Evolutionary conservation across 2,797 vertebrate species (phyloP).

Genomic region (Sciaenops ocellatus): DNA sequence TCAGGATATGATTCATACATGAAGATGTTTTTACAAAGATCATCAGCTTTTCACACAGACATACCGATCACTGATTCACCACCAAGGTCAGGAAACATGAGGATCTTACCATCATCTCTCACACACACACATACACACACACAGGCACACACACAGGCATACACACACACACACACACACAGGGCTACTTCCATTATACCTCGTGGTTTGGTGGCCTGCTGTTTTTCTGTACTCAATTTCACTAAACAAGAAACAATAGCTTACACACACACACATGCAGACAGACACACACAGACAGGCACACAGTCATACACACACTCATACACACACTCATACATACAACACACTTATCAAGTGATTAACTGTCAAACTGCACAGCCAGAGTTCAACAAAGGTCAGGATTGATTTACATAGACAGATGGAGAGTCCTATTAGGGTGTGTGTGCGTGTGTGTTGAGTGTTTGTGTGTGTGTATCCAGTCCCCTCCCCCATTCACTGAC

Average conservation of each 20-base stretch:
- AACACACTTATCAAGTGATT: slow-evolving; percentile 80
- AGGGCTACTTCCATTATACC: slow-evolving; percentile 1
- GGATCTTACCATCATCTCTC: background rate
- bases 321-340: slow-evolving; percentile 24
- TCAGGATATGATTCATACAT: background rate
- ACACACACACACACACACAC: background rate
- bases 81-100: slow-evolving; percentile 5
- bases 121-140: background rate
- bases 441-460: slow-evolving; percentile 33
- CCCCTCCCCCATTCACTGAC: slow-evolving; percentile 21
- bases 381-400: slow-evolving; percentile 80
- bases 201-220: slow-evolving; percentile 48
- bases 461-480: slow-evolving; percentile 15
- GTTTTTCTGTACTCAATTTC: slow-evolving; percentile 54
- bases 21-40: background rate
- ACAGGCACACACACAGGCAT: background rate
- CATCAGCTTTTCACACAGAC: background rate
- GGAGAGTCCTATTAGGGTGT: slow-evolving; percentile 72
- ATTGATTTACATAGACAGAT: slow-evolving; percentile 84
- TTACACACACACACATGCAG: slow-evolving; percentile 11
- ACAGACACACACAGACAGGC: slow-evolving; percentile 22
- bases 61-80: background rate
- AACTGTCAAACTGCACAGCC: slow-evolving; percentile 81
- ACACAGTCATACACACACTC: slow-evolving; percentile 4
- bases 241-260: slow-evolving; percentile 54